Evolutionary conservation across 2,888 invertebrate genomes (phyloP).

Genomic region (Stenchaetothrips biformis): DNA sequence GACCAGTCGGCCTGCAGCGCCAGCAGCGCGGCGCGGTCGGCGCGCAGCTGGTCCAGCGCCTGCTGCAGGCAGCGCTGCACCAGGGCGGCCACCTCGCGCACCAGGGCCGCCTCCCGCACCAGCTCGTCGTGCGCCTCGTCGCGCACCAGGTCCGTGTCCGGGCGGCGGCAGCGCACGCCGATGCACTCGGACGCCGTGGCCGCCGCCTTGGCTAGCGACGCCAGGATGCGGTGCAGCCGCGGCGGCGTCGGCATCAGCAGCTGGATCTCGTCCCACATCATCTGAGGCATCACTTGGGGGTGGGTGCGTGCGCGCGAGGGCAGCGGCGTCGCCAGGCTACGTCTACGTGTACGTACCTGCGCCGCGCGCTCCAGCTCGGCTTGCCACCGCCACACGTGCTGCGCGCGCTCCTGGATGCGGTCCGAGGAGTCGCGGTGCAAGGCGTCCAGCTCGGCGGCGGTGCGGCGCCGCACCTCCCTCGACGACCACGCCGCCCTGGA

Average conservation of each 20-base stretch:
- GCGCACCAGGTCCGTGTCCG: constrained; percentile 12
- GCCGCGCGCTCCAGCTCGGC: constrained; percentile 14
- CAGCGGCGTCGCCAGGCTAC: too few relatives aligned
- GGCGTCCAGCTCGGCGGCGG: constrained; percentile 1
- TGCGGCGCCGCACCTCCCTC: constrained; percentile 12
- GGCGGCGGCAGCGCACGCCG: background rate
- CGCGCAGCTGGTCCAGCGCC: background rate
- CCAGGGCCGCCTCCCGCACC: background rate
- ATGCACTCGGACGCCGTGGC: constrained; percentile 7
- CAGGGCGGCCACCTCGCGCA: background rate
- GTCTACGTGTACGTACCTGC: too few relatives aligned
- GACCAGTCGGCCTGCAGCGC: constrained; percentile 19
- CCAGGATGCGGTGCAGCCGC: constrained; percentile 10
- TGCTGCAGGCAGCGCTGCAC: background rate
- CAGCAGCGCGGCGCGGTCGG: constrained; percentile 1
- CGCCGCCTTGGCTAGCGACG: background rate
- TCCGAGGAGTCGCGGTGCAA: constrained; percentile 3
- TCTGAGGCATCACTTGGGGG: too few relatives aligned
- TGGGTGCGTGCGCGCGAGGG: too few relatives aligned
- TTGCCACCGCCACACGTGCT: constrained; percentile 7
- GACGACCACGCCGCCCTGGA: constrained; percentile 1
- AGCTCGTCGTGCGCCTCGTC: constrained; percentile 6
- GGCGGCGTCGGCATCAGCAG: constrained; percentile 9
- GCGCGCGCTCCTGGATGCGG: background rate
- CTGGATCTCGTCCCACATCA: constrained; percentile 14